Conservation (phyloP, 1,140 invertebrate genomes). For the Drosophila tropicalis region DNA sequence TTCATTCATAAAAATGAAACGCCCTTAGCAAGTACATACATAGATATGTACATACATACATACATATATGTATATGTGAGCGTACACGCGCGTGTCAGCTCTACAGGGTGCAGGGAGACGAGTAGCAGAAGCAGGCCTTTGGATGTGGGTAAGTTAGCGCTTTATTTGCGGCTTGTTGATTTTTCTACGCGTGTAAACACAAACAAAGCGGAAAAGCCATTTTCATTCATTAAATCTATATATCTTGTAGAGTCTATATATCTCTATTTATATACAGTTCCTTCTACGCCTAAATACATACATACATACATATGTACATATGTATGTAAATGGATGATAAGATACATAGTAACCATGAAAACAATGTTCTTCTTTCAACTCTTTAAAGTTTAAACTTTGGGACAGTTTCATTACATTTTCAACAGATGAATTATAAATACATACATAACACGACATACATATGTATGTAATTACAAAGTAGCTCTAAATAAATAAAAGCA, state of each 20-base stretch:
- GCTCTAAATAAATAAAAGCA: too few relatives aligned
- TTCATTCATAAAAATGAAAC: constrained; percentile 76
- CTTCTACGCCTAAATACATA: neutral
- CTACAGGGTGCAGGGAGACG: neutral
- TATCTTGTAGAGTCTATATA: neutral
- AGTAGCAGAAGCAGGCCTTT: neutral
- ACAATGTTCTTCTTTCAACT: too few relatives aligned
- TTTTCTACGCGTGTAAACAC: constrained; percentile 74
- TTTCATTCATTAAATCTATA: constrained; percentile 60
- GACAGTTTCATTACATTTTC: too few relatives aligned
- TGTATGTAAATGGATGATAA: too few relatives aligned
- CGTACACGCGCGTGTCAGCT: constrained; percentile 60
- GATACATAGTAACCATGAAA: too few relatives aligned
- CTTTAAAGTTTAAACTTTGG: too few relatives aligned
- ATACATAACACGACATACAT: too few relatives aligned
- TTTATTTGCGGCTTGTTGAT: constrained; percentile 75
- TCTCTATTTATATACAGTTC: neutral
- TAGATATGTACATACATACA: constrained; percentile 14
- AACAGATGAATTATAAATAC: too few relatives aligned
- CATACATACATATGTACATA: neutral
- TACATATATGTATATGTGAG: constrained; percentile 36
- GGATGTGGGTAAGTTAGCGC: constrained; percentile 31
- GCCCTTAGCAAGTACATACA: constrained; percentile 38
- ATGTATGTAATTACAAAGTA: too few relatives aligned
- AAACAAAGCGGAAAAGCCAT: constrained; percentile 56